Base-by-base conservation (phyloP, 2,888 invertebrate genomes). In the Galerucella calmariensis region DNA sequence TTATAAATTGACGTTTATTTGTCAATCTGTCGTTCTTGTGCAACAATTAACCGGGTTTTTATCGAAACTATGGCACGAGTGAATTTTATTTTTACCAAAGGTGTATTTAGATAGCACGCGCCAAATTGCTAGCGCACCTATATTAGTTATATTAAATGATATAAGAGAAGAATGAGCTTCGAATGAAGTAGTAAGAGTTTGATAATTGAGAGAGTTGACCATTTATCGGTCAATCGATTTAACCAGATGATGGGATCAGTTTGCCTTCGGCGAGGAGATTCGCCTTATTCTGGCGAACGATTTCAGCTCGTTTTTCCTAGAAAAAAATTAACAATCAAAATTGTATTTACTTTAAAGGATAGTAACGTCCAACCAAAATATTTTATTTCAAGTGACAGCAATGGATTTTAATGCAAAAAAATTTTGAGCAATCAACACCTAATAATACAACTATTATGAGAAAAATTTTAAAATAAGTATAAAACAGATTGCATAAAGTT, bases 251-350 rank as follows among this genome's bases (percentile, higher is more conserved):
- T 84, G 92, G 91, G 83, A 92, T 88, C 73, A 78, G 66, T 88
- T 81, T 90, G 89, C 86, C 89, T 77, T 89, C 89, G 82, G 91
- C 91, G 72, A 90, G 89, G 77, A 90, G 89, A 78, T 92, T 92
- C 84, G 92, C 93, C 89, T 96, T 97, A 89, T 97, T 97, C 90
- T 95, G 95, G 84, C 97, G 94, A 82, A 97, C 97, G 83, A 94
- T 88, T 88, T 96, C 96, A 68, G 96, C 96, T 86, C 95, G 95
- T 85, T 94, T 94, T 89, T 97, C 97, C 97, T 97, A 90, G 69
- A 86, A 85, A 81, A 81, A 81, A 83, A 78, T 79, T 63, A 61
- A 46, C 61, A 72, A 61, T 51, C 53, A 72, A 48, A 63, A 20
- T 14, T 20, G 9, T 61, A 14, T 14, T 61, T n/a, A 20, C 1